A percentile compares a stretch with the other conserved stretches of the same genome.
phyloP scores from a whole-genome alignment of 1,140 invertebrate species.

The Drosophila sulfurigaster region DNA sequence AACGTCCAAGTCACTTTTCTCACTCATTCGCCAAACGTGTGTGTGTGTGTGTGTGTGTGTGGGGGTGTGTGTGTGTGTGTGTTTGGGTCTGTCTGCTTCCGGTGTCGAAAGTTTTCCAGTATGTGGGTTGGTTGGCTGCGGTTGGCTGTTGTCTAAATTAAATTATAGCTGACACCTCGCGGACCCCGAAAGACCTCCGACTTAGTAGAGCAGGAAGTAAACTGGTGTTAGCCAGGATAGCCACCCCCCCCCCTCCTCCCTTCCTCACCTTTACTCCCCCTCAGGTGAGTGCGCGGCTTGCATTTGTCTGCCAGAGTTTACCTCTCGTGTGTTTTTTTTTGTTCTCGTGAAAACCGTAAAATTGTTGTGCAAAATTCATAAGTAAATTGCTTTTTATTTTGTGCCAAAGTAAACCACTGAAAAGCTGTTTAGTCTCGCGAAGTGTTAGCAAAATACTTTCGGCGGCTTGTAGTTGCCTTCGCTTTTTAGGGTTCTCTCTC shows the following conservation, averaged over 20 bases:
- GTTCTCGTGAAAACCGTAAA: slow-evolving; percentile 27
- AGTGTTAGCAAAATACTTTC: slow-evolving; percentile 58
- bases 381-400: slow-evolving; percentile 60
- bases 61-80: slow-evolving; percentile 10
- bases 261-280: not conserved
- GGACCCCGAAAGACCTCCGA: slow-evolving; percentile 20
- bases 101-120: slow-evolving; percentile 17
- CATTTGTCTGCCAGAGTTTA: slow-evolving; percentile 39
- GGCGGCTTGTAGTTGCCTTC: slow-evolving; percentile 29
- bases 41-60: not conserved
- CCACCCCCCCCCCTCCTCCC: not conserved
- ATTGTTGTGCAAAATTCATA: slow-evolving; percentile 59
- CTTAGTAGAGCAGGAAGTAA: not conserved
- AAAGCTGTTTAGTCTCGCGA: slow-evolving; percentile 55
- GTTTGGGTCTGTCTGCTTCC: slow-evolving; percentile 12
- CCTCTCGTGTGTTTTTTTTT: slow-evolving; percentile 3
- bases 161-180: slow-evolving; percentile 54
- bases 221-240: slow-evolving; percentile 1
- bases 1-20: slow-evolving; percentile 34
- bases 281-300: slow-evolving; percentile 31
- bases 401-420: slow-evolving; percentile 49
- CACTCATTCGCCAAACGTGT: not conserved
- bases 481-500: not conserved
- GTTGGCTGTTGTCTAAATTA: slow-evolving; percentile 59
- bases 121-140: slow-evolving; percentile 23